Base-by-base conservation (phyloP, 2,113 vertebrate species). In the Triplophysa siluroides region DNA sequence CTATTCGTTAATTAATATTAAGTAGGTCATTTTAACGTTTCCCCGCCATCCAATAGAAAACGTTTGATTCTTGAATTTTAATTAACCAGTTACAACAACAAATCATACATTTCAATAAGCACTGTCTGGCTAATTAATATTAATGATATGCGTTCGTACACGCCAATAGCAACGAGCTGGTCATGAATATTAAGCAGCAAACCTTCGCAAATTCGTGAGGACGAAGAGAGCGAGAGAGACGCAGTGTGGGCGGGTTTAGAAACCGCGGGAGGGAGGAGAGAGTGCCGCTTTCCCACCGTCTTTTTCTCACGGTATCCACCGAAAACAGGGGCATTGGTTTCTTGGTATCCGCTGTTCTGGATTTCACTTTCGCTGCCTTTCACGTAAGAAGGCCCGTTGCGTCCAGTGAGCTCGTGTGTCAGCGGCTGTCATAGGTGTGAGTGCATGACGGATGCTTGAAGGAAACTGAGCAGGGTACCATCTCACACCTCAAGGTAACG, bases 201-300 rank as follows among this genome's bases (percentile, higher is more conserved):
- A 4, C 75, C 61, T 33, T 65, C 19, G 19, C 2, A 54, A 65
- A 54, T n/a, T 77, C 58, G 13, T 12, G 43, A 1, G 26, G 14
- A 38, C 43, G 67, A 81, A 66, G 80, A 70, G 81, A 81, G 80
- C 60, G 88, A 92, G 93, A 93, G 92, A 91, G 91, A 93, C 93
- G 93, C 92, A 93, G 92, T 94, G 93, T 93, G 93, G 93, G 92
- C 92, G 92, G 92, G 89, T 87, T 88, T 82, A 92, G 84, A 90
- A 83, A 81, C 83, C 52, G 78, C 62, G 89, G 85, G 90, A 91
- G 91, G 91, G 91, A 90, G 92, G 91, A 86, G 86, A 89, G 84
- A 87, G 76, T 84, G 86, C 84, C 87, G 88, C 88, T 86, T 88
- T 80, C 87, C 85, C 83, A 76, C 87, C 83, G 82, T 82, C 81